Base-by-base conservation (phyloP, 2,797 vertebrate genomes). In the Pangasius macronema region DNA sequence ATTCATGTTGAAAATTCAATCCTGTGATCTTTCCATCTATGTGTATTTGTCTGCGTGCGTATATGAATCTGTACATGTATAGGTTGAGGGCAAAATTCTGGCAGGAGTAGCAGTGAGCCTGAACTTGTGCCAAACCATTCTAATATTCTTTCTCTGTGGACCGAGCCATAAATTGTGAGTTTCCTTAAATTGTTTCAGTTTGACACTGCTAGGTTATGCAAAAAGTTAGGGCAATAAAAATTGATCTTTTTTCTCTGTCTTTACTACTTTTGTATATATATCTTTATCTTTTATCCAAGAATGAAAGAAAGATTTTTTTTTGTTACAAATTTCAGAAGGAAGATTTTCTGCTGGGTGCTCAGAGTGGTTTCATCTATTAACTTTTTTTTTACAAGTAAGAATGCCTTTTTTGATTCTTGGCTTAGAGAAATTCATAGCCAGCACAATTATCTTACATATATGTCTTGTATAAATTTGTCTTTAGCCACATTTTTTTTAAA, bases 81-180 rank as follows among this genome's bases (percentile, higher is more conserved):
- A 93, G 94, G 61, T 42, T 14, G 13, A 9, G 30, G 49, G 86
- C 1, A 2, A 86, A 57, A 67, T 77, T 65, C 70, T 94, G 67
- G 65, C 61, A 55, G 83, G 68, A 87, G 73, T 82, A 57, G 42
- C 42, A 4, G 39, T 89, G 53, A 18, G 5, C 16, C 42, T 91
- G 70, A 73, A 86, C 75, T 30, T 90, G 0, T 11, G 87, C 39
- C 76, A 89, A 73, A 86, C 68, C 24, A 13, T 91, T 46, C 57
- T 90, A 0, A 0, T 67, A 33, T 75, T 24, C 75, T 27, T 90
- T 33, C 73, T 84, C 22, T 51, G 92, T 2, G 91, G 89, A 89
- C 89, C 83, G 24, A 92, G 91, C 87, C 92, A 93, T 90, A 88
- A 94, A 87, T 84, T 92, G 94, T 95, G 85, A 91, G 92, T 82